Base-by-base conservation (phyloP, 2,797 vertebrate species). In the Gadopsis bispinosus region DNA sequence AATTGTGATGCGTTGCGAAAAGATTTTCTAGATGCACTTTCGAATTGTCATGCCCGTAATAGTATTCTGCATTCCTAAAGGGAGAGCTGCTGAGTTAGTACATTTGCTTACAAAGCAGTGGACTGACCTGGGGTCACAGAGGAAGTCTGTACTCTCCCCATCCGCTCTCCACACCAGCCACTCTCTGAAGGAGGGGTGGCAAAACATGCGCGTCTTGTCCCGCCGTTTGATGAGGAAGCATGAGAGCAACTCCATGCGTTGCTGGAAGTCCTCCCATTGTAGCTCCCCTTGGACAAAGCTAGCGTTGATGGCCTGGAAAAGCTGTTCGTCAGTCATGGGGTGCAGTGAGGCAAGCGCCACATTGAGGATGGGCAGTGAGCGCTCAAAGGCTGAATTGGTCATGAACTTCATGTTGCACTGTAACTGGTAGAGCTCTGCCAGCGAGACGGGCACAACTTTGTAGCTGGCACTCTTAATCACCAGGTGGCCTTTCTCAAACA, bases 381-480 rank as follows among this genome's bases (percentile, higher is more conserved):
- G 96, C 92, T 99, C 98, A 3, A 99, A 99, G 43, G 98, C 96
- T 0, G 97, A 97, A 76, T 97, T 97, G 71, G 95, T 98, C 94
- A 97, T 97, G 93, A 99, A 99, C 92, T 97, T 98, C 97, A 99
- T 98, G 89, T 99, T 99, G 93, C 98, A 99, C 93, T 99, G 98
- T 35, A 99, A 94, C 80, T 99, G 94, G 88, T 99, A 99, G 60
- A 99, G 96, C 92, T 99, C 98, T 0, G 98, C 96, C 45, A 99
- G 88, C 0, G 98, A 99, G 69, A 99, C 97, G 0, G 98, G 98
- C 71, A 99, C 98, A 8, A 99, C 98, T 91, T 99, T 99, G 94
- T 99, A 99, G 94, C 98, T 98, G 73, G 98, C 95, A 5, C 98
- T 99, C 93, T 99, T 99, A 88, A 99, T 98, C 78, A 99, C 98